Evolutionary conservation across 1,140 invertebrate genomes (phyloP).

Genomic region (Maniola jurtina): DNA sequence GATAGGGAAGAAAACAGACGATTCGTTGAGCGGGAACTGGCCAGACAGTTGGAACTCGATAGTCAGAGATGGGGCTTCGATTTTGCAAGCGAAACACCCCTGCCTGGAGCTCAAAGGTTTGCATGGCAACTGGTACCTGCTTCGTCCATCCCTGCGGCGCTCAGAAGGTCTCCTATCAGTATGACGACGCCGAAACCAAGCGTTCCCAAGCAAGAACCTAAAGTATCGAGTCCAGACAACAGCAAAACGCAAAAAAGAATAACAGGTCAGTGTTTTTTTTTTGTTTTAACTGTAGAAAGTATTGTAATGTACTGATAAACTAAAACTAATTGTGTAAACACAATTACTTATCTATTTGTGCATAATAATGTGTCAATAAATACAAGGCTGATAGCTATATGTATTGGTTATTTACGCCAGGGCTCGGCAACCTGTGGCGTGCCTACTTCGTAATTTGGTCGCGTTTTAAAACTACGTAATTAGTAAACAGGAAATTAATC

Average conservation of each 20-base stretch:
- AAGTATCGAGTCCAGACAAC: constrained; percentile 64
- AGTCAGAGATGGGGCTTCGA: constrained; percentile 75
- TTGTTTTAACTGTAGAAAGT: not conserved
- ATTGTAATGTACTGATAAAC: not conserved
- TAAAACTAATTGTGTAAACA: constrained; percentile 1
- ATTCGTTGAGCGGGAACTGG: constrained; percentile 67
- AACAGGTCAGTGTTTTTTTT: constrained; percentile 60
- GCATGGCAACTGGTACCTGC: constrained; percentile 70
- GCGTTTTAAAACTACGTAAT: too few relatives aligned
- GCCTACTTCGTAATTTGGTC: too few relatives aligned
- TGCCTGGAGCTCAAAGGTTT: constrained; percentile 68
- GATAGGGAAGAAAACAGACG: constrained; percentile 68
- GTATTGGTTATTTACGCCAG: not conserved
- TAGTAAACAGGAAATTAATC: too few relatives aligned
- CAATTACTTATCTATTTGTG: not conserved
- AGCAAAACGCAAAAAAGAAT: constrained; percentile 74
- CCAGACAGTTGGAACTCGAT: constrained; percentile 63
- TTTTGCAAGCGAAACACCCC: constrained; percentile 68
- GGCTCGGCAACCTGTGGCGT: not conserved
- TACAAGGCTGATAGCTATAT: not conserved
- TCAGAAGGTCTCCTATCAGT: constrained; percentile 65
- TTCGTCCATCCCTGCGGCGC: constrained; percentile 54
- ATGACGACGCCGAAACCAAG: constrained; percentile 53
- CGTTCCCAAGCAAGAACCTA: constrained; percentile 50
- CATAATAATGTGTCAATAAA: not conserved